Evolutionary conservation across 2,888 invertebrate species (phyloP).

Genomic region (Blastobasis lacticolella): DNA sequence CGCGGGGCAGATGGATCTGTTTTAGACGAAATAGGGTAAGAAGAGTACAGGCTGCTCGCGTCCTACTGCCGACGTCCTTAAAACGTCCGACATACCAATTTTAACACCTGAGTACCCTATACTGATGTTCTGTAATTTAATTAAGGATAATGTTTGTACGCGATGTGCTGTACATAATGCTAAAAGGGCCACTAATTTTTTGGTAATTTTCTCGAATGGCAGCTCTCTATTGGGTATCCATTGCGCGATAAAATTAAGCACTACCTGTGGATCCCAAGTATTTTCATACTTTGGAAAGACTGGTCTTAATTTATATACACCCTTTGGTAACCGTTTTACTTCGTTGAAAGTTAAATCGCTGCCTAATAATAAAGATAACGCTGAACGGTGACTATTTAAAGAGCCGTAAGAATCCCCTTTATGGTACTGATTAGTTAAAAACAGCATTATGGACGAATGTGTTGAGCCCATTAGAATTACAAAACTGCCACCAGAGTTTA

Average conservation of each 20-base stretch:
- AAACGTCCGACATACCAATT: too few relatives aligned
- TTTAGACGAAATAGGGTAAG: not conserved
- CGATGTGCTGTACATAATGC: too few relatives aligned
- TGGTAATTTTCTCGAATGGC: too few relatives aligned
- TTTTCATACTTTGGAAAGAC: too few relatives aligned
- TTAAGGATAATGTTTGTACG: too few relatives aligned
- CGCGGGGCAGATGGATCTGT: not conserved
- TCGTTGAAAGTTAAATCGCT: slow-evolving; percentile 1
- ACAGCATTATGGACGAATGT: slow-evolving; percentile 2
- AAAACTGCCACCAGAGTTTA: slow-evolving; percentile 14
- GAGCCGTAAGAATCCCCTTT: slow-evolving; percentile 13
- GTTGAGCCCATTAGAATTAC: not conserved
- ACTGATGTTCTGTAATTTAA: too few relatives aligned
- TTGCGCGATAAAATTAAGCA: too few relatives aligned
- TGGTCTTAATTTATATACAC: slow-evolving; percentile 11
- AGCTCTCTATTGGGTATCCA: too few relatives aligned
- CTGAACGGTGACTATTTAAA: slow-evolving; percentile 15
- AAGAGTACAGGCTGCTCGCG: not conserved
- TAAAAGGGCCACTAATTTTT: too few relatives aligned
- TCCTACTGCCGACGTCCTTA: slow-evolving; percentile 12
- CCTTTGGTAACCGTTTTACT: slow-evolving; percentile 11
- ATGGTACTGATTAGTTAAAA: slow-evolving; percentile 11
- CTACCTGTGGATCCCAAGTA: too few relatives aligned
- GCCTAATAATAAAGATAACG: slow-evolving; percentile 11
- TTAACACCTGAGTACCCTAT: too few relatives aligned